Base-by-base conservation (phyloP, 2,113 vertebrate genomes). In the Crocuta crocuta region DNA sequence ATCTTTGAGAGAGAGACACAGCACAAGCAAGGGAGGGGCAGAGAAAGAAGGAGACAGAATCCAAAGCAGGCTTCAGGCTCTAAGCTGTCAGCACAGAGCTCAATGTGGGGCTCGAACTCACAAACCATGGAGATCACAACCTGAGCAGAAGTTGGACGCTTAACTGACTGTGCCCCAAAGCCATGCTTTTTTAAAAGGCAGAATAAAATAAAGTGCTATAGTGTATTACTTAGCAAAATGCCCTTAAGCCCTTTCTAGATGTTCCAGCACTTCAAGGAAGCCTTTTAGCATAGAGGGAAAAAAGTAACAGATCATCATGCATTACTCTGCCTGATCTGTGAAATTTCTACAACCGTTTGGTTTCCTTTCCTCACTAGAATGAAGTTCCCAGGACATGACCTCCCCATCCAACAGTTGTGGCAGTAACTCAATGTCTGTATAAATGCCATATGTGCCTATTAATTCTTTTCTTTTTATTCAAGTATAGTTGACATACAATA, bases 191-290 rank as follows among this genome's bases (percentile, higher is more conserved):
- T 92, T 92, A 83, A 91, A 95, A 93, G n/a, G 68, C 10, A 87
- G 65, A 93, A 96, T 39, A 97, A 97, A 95, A 68, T 55, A 61
- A 74, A 93, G n/a, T 80, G 71, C 82, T 24, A 73, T 13, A 91
- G 55, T 55, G 24, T 61, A 81, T 85, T 92, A 97, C 61, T 94
- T 83, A 90, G 53, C 79, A 95, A 91, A 96, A 88, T 24, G 39
- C 86, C n/a, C 19, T 80, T 70, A 63, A 71, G 86, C 66, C 71
- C 26, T 89, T 96, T 89, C 90, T 88, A 95, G 35, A 82, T 10
- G 43, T 24, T 88, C 65, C 4, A 65, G 58, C 35, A 94, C 66
- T 70, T 96, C 17, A 0, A 4, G 10, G 23, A 96, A 43, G 35
- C 55, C 73, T 90, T 93, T 33, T 10, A 88, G 73, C 39, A 93